Evolutionary conservation across 2,888 invertebrate genomes (phyloP), one percentile per base, ranked within the genome.

Genomic region (Sycophila texana): DNA sequence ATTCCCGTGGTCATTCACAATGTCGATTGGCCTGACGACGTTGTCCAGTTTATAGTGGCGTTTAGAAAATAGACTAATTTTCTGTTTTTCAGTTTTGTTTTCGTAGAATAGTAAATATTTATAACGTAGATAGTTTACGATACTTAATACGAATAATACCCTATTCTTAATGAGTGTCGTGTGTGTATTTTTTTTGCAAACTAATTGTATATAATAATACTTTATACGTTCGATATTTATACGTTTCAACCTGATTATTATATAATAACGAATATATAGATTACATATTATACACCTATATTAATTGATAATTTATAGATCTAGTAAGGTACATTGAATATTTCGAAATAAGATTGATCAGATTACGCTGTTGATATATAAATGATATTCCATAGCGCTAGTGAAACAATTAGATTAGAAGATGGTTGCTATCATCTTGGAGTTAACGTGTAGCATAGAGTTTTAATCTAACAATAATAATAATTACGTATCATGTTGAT

Each of bases 41-140:
- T 78, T 74, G 72, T 65, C 3, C 22, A 68, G 53, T 77, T 74
- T 58, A 58, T 77, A 80, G 77, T 72, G 72, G 60, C 74, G 74
- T 66, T 80, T 80, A 80, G 74, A 74, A 61, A 5, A 71, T 77
- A 77, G 74, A 68, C 61, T 75, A 66, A 39, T 72, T 66, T 72
- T 75, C 16, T 74, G 61, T 30, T 77, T 76, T 16, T 16, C 47
- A 51, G 68, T 70, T 65, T 71, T 68, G 60, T 30, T 75, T 60
- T 74, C 67, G 80, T 80, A 80, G 73, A 80, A 84, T 86, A 87
- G 86, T 83, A 63, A 22, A 65, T 53, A 74, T 61, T 77, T 83
- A 79, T 83, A 79, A 83, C 77, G 88, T 88, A 88, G 87, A 86
- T 87, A 87, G 87, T 86, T 39, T 74, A 86, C 80, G 84, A 86